A percentile compares a stretch with the other conserved stretches of the same genome.
These are phyloP conservation scores for Conchocele bisecta DNA, from an alignment of 2,888 invertebrate species.

Conservation along the genomic window DNA sequence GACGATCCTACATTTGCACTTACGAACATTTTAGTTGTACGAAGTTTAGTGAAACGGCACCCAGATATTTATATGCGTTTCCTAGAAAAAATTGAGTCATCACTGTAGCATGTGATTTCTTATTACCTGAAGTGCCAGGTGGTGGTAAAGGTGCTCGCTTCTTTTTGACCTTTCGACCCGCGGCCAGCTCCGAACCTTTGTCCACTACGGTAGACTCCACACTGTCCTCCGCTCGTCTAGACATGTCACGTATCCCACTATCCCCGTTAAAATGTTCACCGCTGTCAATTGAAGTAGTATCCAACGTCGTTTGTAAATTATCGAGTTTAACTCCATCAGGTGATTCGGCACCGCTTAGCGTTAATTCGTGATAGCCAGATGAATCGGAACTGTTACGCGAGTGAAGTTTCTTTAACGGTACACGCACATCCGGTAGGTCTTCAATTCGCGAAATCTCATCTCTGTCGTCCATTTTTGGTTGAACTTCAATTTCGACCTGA, in stretches of 20 bases:
- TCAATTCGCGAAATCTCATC: conserved; percentile 30
- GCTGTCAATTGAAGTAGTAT: conserved; percentile 73
- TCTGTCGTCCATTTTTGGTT: conserved; percentile 44
- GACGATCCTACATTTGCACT: too few relatives aligned
- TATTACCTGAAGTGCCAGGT: conserved; percentile 40
- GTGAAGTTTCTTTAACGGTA: conserved; percentile 83
- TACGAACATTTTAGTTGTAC: too few relatives aligned
- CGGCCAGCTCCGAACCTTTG: conserved; percentile 3
- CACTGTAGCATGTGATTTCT: too few relatives aligned
- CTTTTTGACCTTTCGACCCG: conserved; percentile 62
- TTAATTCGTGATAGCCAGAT: conserved; percentile 89
- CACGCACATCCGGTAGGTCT: conserved; percentile 51
- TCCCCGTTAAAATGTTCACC: conserved; percentile 69
- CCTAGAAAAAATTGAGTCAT: too few relatives aligned
- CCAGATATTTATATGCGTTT: too few relatives aligned
- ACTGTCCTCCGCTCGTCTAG: conserved; percentile 23
- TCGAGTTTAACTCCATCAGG: conserved; percentile 68
- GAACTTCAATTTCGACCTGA: conserved; percentile 60
- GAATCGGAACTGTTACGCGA: conserved; percentile 89
- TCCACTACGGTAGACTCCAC: too few relatives aligned
- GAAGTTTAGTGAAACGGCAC: too few relatives aligned
- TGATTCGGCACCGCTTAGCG: conserved; percentile 82
- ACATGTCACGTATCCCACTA: conserved; percentile 67
- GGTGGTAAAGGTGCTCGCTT: conserved; percentile 75
- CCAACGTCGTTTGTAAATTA: conserved; percentile 68